Percentiles rank a stretch among this genome's conserved stretches.
Conservation (phyloP, 2,797 vertebrate species). For the Gymnoscopelus microlampas region DNA sequence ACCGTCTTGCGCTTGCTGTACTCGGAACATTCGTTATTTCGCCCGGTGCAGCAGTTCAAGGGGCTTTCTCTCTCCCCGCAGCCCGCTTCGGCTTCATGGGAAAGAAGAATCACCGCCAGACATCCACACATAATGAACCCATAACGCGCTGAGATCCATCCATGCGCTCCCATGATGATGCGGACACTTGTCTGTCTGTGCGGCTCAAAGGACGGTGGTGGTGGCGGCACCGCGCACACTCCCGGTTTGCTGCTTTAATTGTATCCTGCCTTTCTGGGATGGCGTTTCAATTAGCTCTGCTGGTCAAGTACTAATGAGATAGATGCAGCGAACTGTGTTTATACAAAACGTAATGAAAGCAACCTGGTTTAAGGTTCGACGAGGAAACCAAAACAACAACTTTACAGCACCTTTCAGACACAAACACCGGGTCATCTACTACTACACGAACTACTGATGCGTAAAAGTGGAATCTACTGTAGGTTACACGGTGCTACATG, state of each 20-base stretch:
- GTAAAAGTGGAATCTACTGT: conserved; percentile 50
- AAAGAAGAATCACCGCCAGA: conserved; percentile 55
- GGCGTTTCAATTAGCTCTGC: background rate
- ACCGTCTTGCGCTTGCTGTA: conserved; percentile 58
- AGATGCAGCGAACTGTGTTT: conserved; percentile 15
- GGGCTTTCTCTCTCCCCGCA: conserved; percentile 79
- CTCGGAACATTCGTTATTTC: conserved; percentile 86
- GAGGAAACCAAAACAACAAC: background rate
- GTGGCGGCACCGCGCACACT: background rate
- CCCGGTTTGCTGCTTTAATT: conserved; percentile 1
- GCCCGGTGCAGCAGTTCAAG: conserved; percentile 82
- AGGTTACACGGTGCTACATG: conserved; percentile 15
- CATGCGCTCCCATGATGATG: conserved; percentile 65
- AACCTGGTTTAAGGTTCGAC: conserved; percentile 18
- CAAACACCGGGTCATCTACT: conserved; percentile 3
- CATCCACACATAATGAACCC: conserved; percentile 63
- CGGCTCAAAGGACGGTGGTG: conserved; percentile 3
- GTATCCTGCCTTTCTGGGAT: conserved; percentile 11
- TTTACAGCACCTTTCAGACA: background rate
- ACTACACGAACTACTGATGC: conserved; percentile 48
- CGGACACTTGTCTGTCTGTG: conserved; percentile 25
- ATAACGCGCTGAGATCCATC: conserved; percentile 58
- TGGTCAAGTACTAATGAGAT: background rate
- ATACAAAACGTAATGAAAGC: conserved; percentile 16
- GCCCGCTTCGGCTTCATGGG: conserved; percentile 62